Conservation (phyloP, 2,888 invertebrate genomes). For the Sarcophaga carnaria region DNA sequence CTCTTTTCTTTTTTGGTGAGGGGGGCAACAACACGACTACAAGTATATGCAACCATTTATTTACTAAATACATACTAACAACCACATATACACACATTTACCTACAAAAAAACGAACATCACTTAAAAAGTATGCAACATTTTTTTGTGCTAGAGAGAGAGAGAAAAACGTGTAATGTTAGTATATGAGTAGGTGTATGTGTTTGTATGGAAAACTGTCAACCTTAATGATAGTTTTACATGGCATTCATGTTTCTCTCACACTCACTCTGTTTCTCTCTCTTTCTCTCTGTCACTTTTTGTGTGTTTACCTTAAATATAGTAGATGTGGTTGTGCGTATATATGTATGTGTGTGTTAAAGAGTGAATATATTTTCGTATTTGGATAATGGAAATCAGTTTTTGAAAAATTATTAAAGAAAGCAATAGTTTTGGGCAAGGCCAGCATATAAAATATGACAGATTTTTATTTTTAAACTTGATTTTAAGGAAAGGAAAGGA, state of each 20-base stretch:
- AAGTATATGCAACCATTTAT: slow-evolving; percentile 52
- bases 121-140: slow-evolving; percentile 5
- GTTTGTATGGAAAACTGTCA: slow-evolving; percentile 45
- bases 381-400: slow-evolving; percentile 4
- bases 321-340: neutral
- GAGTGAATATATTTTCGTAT: slow-evolving; percentile 6
- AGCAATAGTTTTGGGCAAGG: slow-evolving; percentile 40
- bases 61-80: slow-evolving; percentile 17
- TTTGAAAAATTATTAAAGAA: slow-evolving; percentile 37
- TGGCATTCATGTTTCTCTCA: slow-evolving; percentile 41
- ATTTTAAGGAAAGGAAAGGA: neutral
- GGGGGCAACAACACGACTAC: slow-evolving; percentile 42
- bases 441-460: slow-evolving; percentile 12
- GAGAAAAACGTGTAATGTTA: neutral
- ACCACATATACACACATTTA: no score
- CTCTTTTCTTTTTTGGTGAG: slow-evolving; percentile 21
- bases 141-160: neutral
- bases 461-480: slow-evolving; percentile 31
- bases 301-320: neutral
- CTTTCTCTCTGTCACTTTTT: neutral
- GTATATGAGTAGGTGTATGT: neutral
- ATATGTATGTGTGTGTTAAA: neutral
- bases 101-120: neutral
- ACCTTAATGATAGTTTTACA: slow-evolving; percentile 64
- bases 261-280: neutral